Percentiles rank a stretch among this genome's conserved stretches.
Conservation (phyloP, 2,888 invertebrate species). For the Ptychoptera albimana region DNA sequence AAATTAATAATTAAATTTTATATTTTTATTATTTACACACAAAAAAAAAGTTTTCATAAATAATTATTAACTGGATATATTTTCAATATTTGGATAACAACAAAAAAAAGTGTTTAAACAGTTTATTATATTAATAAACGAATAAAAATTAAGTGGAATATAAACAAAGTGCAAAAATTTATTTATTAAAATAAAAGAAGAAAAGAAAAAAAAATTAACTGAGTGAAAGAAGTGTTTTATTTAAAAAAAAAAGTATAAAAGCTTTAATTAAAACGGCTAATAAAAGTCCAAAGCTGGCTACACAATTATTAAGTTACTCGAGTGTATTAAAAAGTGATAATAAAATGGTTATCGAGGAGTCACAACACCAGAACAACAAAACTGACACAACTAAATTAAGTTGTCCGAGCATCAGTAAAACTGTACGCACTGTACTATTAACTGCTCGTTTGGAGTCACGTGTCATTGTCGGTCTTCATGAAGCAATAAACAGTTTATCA, state of each 20-base stretch:
- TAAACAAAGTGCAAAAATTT: not conserved
- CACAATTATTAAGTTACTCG: conserved; percentile 10
- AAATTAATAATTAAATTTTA: not conserved
- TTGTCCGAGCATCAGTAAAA: conserved; percentile 22
- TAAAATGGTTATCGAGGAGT: conserved; percentile 14
- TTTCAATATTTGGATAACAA: no score
- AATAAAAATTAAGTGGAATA: no score
- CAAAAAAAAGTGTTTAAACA: no score
- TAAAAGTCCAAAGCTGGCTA: conserved; percentile 12
- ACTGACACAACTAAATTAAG: not conserved
- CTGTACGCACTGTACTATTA: conserved; percentile 23
- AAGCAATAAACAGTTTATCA: conserved; percentile 25
- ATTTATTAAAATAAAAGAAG: not conserved
- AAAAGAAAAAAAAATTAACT: not conserved
- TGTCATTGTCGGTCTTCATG: conserved; percentile 28
- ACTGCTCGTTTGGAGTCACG: conserved; percentile 27
- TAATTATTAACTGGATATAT: no score
- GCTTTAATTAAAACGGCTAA: not conserved
- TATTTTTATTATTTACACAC: not conserved
- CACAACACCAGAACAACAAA: not conserved
- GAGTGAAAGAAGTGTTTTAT: not conserved
- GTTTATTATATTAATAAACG: no score
- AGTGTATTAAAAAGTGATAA: conserved; percentile 7
- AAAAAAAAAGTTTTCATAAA: not conserved
- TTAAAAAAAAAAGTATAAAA: not conserved